A percentile compares a stretch with the other conserved stretches of the same genome.
Conservation (phyloP, 2,113 vertebrate genomes). For the Zootoca vivipara region DNA sequence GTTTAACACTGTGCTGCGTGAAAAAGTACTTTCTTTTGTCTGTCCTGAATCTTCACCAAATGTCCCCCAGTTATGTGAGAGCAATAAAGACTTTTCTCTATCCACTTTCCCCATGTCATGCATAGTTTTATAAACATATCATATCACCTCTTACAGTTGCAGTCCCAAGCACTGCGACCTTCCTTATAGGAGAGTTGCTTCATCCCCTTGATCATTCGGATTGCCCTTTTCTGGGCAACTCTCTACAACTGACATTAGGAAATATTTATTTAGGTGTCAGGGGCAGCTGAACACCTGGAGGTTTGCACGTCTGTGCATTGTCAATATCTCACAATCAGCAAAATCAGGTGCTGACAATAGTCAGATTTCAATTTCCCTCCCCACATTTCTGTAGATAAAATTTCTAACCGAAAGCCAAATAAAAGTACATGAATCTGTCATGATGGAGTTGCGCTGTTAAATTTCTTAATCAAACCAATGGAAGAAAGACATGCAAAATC, state of each 20-base stretch:
- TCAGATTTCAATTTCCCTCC: not conserved
- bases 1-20: no score
- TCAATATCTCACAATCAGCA: not conserved
- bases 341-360: not conserved
- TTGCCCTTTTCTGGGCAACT: no score
- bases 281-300: not conserved
- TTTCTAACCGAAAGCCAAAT: not conserved
- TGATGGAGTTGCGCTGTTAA: not conserved
- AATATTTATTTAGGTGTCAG: not conserved
- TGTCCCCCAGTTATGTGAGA: no score
- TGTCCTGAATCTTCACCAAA: no score
- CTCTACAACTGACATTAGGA: not conserved
- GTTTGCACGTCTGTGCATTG: not conserved
- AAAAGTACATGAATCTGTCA: not conserved
- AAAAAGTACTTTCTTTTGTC: no score
- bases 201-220: no score
- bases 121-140: no score
- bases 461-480: constrained; percentile 29
- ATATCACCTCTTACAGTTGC: no score
- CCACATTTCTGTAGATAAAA: not conserved
- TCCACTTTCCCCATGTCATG: no score
- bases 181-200: no score
- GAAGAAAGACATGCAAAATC: not conserved
- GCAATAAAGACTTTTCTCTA: no score
- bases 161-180: no score